Evolutionary conservation across 2,113 vertebrate genomes (phyloP).

Genomic region (Climacteris rufus): DNA sequence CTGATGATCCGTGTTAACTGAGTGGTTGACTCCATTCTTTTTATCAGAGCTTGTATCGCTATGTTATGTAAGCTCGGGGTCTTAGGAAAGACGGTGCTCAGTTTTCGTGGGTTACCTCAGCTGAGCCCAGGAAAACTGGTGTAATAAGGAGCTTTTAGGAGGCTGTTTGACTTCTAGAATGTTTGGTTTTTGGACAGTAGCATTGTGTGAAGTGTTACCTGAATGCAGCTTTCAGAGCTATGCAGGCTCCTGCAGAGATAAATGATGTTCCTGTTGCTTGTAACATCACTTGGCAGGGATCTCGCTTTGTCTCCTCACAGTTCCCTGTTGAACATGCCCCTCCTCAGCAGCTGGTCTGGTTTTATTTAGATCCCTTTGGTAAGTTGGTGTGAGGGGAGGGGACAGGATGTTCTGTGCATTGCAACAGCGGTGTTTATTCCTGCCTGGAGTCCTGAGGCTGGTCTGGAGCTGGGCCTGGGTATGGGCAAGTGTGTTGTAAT

Average conservation of each 20-base stretch:
- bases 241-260: conserved; percentile 45
- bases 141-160: conserved; percentile 30
- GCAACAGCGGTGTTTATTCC: conserved; percentile 43
- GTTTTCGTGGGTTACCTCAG: neutral
- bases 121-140: neutral
- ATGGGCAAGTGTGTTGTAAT: conserved; percentile 51
- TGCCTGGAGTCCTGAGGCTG: conserved; percentile 46
- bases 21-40: neutral
- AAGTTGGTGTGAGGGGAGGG: conserved; percentile 36
- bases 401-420: conserved; percentile 55
- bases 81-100: neutral
- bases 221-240: conserved; percentile 9
- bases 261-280: conserved; percentile 23
- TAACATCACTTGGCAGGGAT: conserved; percentile 51
- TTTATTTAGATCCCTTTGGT: conserved; percentile 56
- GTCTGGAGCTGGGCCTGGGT: conserved; percentile 39
- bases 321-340: conserved; percentile 49
- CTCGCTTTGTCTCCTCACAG: conserved; percentile 32
- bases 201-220: conserved; percentile 45
- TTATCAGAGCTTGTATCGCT: neutral
- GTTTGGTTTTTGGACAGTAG: conserved; percentile 27
- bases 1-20: accelerated
- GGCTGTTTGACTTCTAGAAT: neutral
- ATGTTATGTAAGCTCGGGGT: accelerated
- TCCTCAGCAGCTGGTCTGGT: conserved; percentile 66